These are phyloP conservation scores for Oedothorax gibbosus DNA, from an alignment of 1,140 invertebrate species.

Conservation along the genomic window DNA sequence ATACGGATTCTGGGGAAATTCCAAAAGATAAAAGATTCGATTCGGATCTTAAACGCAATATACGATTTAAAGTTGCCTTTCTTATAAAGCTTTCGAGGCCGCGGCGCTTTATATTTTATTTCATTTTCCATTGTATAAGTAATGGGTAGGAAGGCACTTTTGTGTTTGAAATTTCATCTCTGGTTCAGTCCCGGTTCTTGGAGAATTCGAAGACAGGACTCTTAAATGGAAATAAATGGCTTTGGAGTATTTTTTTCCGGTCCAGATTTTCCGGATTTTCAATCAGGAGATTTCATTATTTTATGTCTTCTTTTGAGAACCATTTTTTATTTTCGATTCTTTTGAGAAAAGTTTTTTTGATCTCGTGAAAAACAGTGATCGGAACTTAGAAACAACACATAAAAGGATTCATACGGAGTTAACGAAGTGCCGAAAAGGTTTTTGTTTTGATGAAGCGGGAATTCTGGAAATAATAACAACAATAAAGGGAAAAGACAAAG, in stretches of 20 bases:
- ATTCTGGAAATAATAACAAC: too few relatives aligned
- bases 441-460: too few relatives aligned
- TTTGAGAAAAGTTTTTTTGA: not conserved
- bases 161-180: conserved; percentile 48
- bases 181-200: not conserved
- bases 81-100: conserved; percentile 35
- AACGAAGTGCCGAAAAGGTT: too few relatives aligned
- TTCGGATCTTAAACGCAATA: conserved; percentile 45
- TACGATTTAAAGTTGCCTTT: conserved; percentile 51
- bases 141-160: conserved; percentile 52
- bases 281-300: conserved; percentile 56
- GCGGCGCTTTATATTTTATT: conserved; percentile 30
- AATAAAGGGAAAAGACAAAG: too few relatives aligned
- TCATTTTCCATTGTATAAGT: conserved; percentile 54
- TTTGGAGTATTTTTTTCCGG: conserved; percentile 21
- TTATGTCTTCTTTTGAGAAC: not conserved
- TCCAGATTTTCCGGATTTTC: conserved; percentile 38
- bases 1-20: conserved; percentile 52
- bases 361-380: too few relatives aligned
- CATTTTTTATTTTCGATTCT: not conserved
- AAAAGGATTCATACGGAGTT: too few relatives aligned
- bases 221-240: conserved; percentile 57
- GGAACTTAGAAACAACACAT: too few relatives aligned
- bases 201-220: conserved; percentile 44
- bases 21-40: conserved; percentile 42